Evolutionary conservation across 2,888 invertebrate species (phyloP).

Genomic region (Seira sanloemensis): DNA sequence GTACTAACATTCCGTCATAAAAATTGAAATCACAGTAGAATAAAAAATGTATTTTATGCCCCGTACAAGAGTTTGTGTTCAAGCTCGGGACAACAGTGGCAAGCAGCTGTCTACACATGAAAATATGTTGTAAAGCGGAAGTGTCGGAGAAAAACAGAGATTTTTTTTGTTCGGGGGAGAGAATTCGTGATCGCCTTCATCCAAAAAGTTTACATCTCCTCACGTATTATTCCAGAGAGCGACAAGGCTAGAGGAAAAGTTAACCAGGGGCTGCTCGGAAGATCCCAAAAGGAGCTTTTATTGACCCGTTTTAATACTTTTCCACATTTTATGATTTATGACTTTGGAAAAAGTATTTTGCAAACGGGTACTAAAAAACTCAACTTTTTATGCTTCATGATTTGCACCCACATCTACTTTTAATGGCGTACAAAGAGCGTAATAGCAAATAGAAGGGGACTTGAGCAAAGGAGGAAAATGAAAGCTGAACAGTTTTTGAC

Average conservation of each 20-base stretch:
- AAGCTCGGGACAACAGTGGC: background rate
- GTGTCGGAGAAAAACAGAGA: background rate
- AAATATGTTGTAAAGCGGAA: conserved; percentile 11
- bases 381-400: background rate
- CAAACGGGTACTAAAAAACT: conserved; percentile 27
- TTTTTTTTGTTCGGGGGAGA: background rate
- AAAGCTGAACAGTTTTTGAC: conserved; percentile 66
- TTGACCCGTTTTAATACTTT: conserved; percentile 57
- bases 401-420: background rate
- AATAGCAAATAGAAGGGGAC: background rate
- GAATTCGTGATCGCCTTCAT: conserved; percentile 20
- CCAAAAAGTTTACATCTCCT: conserved; percentile 54
- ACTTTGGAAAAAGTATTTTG: conserved; percentile 45
- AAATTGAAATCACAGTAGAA: conserved; percentile 15
- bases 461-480: conserved; percentile 14
- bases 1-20: conserved; percentile 5
- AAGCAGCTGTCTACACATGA: conserved; percentile 48
- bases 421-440: background rate
- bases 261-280: background rate
- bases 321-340: conserved; percentile 69
- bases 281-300: conserved; percentile 33
- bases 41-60: background rate
- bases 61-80: no score
- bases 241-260: background rate
- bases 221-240: conserved; percentile 23